Percentiles rank a stretch among this genome's conserved stretches.
These are phyloP conservation scores for Coendou prehensilis DNA, from an alignment of 2,797 vertebrate species.

Conservation along the genomic window DNA sequence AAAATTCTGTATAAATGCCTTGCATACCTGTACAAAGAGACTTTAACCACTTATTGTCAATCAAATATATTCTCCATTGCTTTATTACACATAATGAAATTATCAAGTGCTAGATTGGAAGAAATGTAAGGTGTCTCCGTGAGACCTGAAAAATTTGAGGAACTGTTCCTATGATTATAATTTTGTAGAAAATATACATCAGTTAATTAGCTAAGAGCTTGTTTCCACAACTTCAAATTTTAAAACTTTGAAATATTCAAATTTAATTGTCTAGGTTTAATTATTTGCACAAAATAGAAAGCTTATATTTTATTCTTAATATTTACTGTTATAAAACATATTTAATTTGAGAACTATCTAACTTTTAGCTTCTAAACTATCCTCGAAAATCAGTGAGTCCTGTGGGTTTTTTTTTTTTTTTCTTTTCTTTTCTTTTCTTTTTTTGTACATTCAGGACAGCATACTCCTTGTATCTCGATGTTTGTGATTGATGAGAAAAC, in stretches of 20 bases:
- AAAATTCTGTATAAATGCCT: neutral
- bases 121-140: neutral
- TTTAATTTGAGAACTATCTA: neutral
- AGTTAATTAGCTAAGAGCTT: neutral
- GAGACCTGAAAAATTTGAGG: neutral
- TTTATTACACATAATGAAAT: neutral
- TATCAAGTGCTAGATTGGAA: neutral
- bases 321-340: neutral
- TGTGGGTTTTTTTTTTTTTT: neutral
- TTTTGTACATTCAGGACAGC: neutral
- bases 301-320: neutral
- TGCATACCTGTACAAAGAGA: neutral
- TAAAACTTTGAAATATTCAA: slow-evolving; percentile 27
- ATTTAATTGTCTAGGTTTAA: neutral
- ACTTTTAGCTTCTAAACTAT: neutral
- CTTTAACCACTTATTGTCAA: neutral
- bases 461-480: neutral
- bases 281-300: neutral
- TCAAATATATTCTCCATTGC: neutral
- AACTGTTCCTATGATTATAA: neutral
- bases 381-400: neutral
- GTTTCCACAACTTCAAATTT: neutral
- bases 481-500: neutral
- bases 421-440: neutral
- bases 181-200: neutral